Evolutionary conservation across 2,113 vertebrate genomes (phyloP), one percentile per base, ranked within the genome.

Genomic region (Hyperoodon ampullatus): DNA sequence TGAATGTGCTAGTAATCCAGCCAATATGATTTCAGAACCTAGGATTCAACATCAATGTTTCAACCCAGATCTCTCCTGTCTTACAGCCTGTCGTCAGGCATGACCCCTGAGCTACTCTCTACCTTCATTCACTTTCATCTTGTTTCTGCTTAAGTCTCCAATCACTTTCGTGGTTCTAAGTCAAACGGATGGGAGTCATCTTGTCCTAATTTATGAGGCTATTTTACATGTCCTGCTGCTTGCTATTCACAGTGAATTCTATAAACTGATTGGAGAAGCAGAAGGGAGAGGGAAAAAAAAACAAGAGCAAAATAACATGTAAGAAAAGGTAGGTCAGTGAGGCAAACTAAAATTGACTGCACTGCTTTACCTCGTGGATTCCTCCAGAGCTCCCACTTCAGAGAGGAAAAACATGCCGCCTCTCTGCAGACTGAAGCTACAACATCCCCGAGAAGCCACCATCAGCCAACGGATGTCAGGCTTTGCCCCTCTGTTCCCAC

Each of bases 201-300:
- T 72, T 42, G 86, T 66, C 75, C 85, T 81, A 77, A 94, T 81
- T 61, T 75, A 68, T 61, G 66, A 88, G 47, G 58, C 82, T 75
- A 18, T 23, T 92, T 92, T 96, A 66, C 42, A 14, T 2, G 18
- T 93, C 39, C 30, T 16, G 68, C 53, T 81, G 61, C 53, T 74
- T 60, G 58, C 77, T 80, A 58, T 87, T 90, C 84, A 88, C 35
- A 87, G 61, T 28, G 21, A 83, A 58, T 81, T 86, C 72, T 66
- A 80, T 18, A 70, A 75, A 95, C 28, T 66, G 61, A 53, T 50
- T 85, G 71, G 68, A 92, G 84, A 91, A 23, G 35, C 24, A 78
- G 55, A 77, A 4, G 4, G 21, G 10, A 21, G 26, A 10, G 13
- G 13, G 2, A 0, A 4, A 21, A 26, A 58, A 72, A 44, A 55